These are phyloP conservation scores for Masticophis lateralis DNA, from an alignment of 2,797 vertebrate genomes.

Conservation along the genomic window DNA sequence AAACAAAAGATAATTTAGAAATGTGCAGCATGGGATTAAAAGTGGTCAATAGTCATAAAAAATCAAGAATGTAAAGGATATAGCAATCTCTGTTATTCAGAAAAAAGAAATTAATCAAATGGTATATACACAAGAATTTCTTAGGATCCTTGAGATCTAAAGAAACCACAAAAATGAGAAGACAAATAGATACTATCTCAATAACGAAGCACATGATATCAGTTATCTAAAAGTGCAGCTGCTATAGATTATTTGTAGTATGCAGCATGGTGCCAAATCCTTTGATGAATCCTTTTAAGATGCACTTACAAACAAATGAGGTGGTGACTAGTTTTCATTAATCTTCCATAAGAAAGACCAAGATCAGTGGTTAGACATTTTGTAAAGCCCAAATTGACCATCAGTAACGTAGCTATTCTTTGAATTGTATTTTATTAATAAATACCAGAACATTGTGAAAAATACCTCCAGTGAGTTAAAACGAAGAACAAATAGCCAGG, in stretches of 20 bases:
- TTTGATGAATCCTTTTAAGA: constrained; percentile 64
- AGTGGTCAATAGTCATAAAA: constrained; percentile 39
- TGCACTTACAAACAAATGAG: constrained; percentile 64
- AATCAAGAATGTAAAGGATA: constrained; percentile 38
- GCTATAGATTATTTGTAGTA: constrained; percentile 62
- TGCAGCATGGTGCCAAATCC: constrained; percentile 55
- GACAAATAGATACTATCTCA: constrained; percentile 48
- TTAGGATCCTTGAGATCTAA: constrained; percentile 52
- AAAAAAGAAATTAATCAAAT: constrained; percentile 25
- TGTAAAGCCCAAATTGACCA: constrained; percentile 28
- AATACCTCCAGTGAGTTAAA: background rate
- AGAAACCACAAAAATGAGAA: constrained; percentile 54
- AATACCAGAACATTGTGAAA: background rate
- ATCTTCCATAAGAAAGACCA: constrained; percentile 56
- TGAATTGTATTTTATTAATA: constrained; percentile 21
- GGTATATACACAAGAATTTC: constrained; percentile 20
- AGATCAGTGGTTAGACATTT: constrained; percentile 44
- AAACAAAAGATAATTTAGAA: constrained; percentile 15
- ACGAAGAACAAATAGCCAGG: background rate
- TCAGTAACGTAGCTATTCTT: constrained; percentile 45
- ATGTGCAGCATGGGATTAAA: constrained; percentile 41
- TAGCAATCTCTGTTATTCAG: background rate
- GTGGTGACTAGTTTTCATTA: constrained; percentile 62
- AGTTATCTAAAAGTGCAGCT: constrained; percentile 62
- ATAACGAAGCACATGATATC: constrained; percentile 52